Evolutionary conservation across 1,140 invertebrate species (phyloP).

Genomic region (Dendroctonus valens): DNA sequence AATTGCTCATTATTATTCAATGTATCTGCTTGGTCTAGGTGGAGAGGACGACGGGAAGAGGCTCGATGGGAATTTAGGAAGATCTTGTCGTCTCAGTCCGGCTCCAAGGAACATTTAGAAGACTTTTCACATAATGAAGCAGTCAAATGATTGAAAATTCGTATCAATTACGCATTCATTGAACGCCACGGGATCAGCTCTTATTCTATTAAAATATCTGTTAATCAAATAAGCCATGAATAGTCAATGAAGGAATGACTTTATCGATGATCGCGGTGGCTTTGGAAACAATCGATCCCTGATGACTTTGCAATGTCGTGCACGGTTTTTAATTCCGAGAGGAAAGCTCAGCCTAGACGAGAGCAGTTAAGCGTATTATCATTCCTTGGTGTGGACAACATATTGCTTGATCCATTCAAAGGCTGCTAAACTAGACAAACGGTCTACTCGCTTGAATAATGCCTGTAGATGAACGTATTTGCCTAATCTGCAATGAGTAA

Average conservation of each 20-base stretch:
- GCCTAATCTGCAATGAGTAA: too few relatives aligned
- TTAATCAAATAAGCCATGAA: conserved; percentile 45
- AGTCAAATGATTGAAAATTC: conserved; percentile 17
- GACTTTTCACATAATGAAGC: too few relatives aligned
- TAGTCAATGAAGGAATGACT: conserved; percentile 40
- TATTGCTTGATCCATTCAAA: too few relatives aligned
- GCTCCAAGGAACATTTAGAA: too few relatives aligned
- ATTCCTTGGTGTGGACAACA: too few relatives aligned
- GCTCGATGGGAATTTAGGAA: too few relatives aligned
- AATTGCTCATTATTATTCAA: too few relatives aligned
- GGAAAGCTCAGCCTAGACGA: conserved; percentile 31
- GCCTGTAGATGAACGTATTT: too few relatives aligned
- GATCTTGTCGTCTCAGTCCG: neutral
- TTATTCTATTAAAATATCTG: conserved; percentile 45
- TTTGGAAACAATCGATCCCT: conserved; percentile 41
- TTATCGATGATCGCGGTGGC: conserved; percentile 41
- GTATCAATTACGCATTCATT: conserved; percentile 34
- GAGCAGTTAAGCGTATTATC: neutral
- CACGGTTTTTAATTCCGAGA: conserved; percentile 35
- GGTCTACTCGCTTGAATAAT: too few relatives aligned
- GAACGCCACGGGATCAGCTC: conserved; percentile 32
- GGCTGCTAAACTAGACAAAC: too few relatives aligned
- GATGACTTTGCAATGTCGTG: conserved; percentile 39
- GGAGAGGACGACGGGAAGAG: too few relatives aligned
- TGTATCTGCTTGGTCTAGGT: too few relatives aligned